phyloP scores from a whole-genome alignment of 2,888 invertebrate genomes.

The Epinotia brunnichana region DNA sequence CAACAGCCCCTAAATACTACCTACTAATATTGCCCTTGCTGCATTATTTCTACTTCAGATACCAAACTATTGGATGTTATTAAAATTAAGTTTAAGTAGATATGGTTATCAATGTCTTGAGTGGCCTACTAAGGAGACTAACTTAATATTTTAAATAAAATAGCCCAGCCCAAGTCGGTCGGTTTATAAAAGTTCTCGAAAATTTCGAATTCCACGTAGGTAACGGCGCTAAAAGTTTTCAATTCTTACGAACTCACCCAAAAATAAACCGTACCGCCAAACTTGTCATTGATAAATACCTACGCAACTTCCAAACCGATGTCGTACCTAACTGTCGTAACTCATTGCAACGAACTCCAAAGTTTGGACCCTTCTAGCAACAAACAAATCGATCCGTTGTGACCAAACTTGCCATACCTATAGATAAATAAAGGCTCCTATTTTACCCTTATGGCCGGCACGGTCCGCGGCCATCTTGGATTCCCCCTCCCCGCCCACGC shows the following conservation, averaged over 20 bases:
- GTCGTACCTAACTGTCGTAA: background rate
- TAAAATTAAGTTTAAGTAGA: too few relatives aligned
- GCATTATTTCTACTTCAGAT: too few relatives aligned
- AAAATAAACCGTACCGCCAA: slow-evolving; percentile 19
- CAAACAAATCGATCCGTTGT: slow-evolving; percentile 62
- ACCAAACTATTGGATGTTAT: too few relatives aligned
- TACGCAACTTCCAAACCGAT: slow-evolving; percentile 18
- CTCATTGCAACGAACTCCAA: slow-evolving; percentile 33
- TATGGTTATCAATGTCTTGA: background rate
- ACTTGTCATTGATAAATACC: slow-evolving; percentile 30
- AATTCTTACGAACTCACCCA: background rate
- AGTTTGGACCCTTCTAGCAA: slow-evolving; percentile 32
- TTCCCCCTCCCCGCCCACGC: slow-evolving; percentile 74
- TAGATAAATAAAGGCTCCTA: slow-evolving; percentile 75
- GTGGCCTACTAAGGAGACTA: background rate
- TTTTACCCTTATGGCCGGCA: slow-evolving; percentile 84
- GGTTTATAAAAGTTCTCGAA: background rate
- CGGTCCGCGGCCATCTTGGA: slow-evolving; percentile 81
- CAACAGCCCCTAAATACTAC: too few relatives aligned
- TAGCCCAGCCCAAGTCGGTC: background rate
- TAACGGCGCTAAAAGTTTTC: background rate
- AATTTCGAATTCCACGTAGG: background rate
- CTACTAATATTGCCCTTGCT: too few relatives aligned
- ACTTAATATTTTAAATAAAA: too few relatives aligned
- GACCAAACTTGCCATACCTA: slow-evolving; percentile 75